Conservation (phyloP, 2,113 vertebrate genomes). For the Festucalex cinctus region DNA sequence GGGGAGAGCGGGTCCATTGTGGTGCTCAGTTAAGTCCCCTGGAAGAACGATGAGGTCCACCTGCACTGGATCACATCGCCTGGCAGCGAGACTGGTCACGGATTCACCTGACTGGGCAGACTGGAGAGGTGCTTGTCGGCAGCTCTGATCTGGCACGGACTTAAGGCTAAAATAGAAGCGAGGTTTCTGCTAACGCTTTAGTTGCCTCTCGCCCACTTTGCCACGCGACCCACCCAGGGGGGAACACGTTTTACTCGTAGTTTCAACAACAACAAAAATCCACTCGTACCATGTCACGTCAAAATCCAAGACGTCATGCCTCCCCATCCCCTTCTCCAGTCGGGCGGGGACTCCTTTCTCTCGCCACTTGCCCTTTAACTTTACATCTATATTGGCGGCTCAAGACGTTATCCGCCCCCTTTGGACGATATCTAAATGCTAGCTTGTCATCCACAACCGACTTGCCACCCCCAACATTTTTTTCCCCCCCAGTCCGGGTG, state of each 20-base stretch:
- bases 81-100: neutral
- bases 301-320: slow-evolving; percentile 34
- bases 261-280: slow-evolving; percentile 11
- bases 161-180: slow-evolving; percentile 11
- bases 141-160: slow-evolving; percentile 22
- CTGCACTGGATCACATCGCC: neutral
- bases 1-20: neutral
- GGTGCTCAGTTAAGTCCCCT: slow-evolving; percentile 5
- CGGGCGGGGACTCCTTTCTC: slow-evolving; percentile 1
- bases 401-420: slow-evolving; percentile 24
- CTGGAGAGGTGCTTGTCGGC: slow-evolving; percentile 24
- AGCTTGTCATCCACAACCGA: slow-evolving; percentile 24
- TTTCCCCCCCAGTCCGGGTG: slow-evolving; percentile 17
- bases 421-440: slow-evolving; percentile 16
- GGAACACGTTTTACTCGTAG: slow-evolving; percentile 17
- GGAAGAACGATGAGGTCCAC: neutral
- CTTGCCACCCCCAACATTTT: slow-evolving; percentile 33
- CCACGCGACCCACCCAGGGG: slow-evolving; percentile 27
- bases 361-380: slow-evolving; percentile 50
- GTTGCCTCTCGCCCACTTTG: slow-evolving; percentile 54
- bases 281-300: slow-evolving; percentile 31
- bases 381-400: slow-evolving; percentile 21
- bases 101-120: slow-evolving; percentile 41
- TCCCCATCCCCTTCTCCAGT: slow-evolving; percentile 29
- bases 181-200: slow-evolving; percentile 34